Conservation (phyloP, 1,140 invertebrate genomes). For the Ectropis grisescens region DNA sequence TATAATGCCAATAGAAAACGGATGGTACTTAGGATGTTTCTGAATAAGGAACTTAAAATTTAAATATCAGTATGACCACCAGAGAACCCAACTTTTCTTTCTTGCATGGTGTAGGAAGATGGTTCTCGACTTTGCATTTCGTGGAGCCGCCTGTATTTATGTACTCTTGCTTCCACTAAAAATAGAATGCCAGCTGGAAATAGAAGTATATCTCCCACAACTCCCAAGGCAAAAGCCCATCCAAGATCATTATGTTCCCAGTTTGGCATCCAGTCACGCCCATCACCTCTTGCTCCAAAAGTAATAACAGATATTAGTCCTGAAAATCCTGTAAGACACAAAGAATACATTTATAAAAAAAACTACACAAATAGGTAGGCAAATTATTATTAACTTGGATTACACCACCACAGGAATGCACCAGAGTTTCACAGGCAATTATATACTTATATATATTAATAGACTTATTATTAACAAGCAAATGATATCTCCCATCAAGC, state of each 20-base stretch:
- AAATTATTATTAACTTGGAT: too few relatives aligned
- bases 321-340: constrained; percentile 76
- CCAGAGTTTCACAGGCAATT: too few relatives aligned
- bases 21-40: too few relatives aligned
- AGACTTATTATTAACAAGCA: too few relatives aligned
- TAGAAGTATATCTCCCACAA: constrained; percentile 81
- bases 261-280: constrained; percentile 95
- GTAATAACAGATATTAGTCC: constrained; percentile 75
- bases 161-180: constrained; percentile 84
- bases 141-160: constrained; percentile 78
- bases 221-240: constrained; percentile 93
- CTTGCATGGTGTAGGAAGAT: constrained; percentile 73
- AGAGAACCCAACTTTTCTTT: constrained; percentile 58
- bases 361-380: too few relatives aligned
- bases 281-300: constrained; percentile 91
- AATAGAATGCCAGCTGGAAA: constrained; percentile 83
- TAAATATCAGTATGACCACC: constrained; percentile 72
- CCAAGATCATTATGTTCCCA: constrained; percentile 96
- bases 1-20: too few relatives aligned
- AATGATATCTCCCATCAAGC: too few relatives aligned
- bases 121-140: constrained; percentile 75
- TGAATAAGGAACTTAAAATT: too few relatives aligned
- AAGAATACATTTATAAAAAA: constrained; percentile 5
- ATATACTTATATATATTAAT: too few relatives aligned
- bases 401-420: too few relatives aligned